Evolutionary conservation across 2,113 vertebrate genomes (phyloP).

Genomic region (Cettia cetti): DNA sequence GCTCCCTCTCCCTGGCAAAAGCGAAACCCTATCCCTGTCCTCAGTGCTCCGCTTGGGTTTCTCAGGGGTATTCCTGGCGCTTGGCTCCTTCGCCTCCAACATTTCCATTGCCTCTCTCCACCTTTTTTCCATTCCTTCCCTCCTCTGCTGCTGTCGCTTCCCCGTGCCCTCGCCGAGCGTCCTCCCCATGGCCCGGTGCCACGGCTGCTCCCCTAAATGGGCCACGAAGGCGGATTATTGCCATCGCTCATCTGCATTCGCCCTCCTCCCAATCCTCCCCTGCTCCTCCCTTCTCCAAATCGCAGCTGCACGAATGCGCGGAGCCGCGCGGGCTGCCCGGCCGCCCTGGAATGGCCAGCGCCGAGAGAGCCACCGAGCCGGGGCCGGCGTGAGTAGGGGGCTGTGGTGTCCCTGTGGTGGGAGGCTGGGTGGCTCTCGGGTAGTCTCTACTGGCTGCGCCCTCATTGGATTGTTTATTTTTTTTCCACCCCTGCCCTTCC

Average conservation of each 20-base stretch:
- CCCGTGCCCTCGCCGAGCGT: fast-evolving
- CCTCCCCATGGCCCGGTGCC: not conserved
- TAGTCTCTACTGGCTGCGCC: not conserved
- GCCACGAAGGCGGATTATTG: not conserved
- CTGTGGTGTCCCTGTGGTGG: not conserved
- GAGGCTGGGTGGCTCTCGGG: not conserved
- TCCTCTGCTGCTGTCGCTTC: not conserved
- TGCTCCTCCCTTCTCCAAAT: slow-evolving; percentile 35
- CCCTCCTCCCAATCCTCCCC: not conserved
- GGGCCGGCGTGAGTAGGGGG: slow-evolving; percentile 9
- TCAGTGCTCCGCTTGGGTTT: not conserved
- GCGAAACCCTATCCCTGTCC: not conserved
- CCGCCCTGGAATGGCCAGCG: fast-evolving
- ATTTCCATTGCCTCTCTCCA: not conserved
- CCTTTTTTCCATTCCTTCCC: not conserved
- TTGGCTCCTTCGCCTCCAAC: not conserved
- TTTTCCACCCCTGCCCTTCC: slow-evolving; percentile 19
- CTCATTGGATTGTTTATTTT: not conserved
- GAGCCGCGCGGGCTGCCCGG: not conserved
- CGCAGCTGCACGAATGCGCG: not conserved
- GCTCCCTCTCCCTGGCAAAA: not conserved
- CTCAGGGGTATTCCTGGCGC: not conserved
- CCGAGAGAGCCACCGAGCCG: fast-evolving
- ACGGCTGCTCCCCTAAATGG: not conserved
- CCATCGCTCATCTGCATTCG: slow-evolving; percentile 9